Percentiles rank a stretch among this genome's conserved stretches.
phyloP scores from a whole-genome alignment of 2,113 vertebrate species.

The Cochlearius cochlearius region DNA sequence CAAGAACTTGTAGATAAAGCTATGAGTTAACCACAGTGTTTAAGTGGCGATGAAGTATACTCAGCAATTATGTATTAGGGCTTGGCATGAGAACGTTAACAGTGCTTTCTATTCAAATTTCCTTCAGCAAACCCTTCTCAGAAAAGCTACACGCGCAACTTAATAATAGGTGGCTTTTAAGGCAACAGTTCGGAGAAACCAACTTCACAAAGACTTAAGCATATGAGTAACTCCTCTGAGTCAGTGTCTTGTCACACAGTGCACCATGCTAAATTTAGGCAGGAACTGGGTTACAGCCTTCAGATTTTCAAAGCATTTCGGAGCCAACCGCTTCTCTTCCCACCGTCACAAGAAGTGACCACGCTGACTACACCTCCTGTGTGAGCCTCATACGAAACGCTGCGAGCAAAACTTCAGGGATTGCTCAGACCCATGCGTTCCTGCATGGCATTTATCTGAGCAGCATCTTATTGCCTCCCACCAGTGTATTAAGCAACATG shows the following conservation, averaged over 20 bases:
- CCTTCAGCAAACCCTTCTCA: background rate
- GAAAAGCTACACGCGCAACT: background rate
- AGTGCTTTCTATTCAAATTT: background rate
- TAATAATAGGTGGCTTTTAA: background rate
- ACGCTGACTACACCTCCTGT: background rate
- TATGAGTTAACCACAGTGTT: background rate
- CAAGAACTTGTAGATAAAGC: background rate
- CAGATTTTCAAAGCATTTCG: background rate
- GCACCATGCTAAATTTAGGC: conserved; percentile 4
- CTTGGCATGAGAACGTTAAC: background rate
- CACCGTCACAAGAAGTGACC: background rate
- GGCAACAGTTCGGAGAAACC: background rate
- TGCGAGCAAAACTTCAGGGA: background rate
- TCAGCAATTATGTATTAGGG: background rate
- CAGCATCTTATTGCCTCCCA: conserved; percentile 20
- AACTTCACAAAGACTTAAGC: background rate
- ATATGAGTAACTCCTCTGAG: conserved; percentile 48
- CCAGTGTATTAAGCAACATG: background rate
- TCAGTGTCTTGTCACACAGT: conserved; percentile 32
- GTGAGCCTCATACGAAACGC: background rate
- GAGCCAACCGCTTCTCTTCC: background rate
- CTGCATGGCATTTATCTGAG: background rate
- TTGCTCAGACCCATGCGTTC: background rate
- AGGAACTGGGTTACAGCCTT: conserved; percentile 16
- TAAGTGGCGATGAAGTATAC: background rate